Conservation (phyloP, 1,140 invertebrate species). For the Drosophila teissieri region DNA sequence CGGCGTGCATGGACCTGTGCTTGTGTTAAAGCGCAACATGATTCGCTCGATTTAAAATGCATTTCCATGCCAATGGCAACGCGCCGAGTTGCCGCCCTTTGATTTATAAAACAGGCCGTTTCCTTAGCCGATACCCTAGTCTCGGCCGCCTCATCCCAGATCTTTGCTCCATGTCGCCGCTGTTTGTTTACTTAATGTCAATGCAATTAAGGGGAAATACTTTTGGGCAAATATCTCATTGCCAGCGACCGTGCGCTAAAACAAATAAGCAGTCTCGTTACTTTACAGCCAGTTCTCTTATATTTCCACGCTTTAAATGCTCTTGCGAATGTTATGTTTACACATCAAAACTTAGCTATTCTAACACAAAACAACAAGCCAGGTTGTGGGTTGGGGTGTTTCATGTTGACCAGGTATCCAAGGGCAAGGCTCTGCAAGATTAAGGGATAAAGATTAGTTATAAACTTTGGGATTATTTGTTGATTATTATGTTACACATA, state of each 20-base stretch:
- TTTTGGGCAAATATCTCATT: constrained; percentile 33
- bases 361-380: constrained; percentile 60
- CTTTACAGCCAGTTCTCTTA: constrained; percentile 71
- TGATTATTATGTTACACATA: too few species aligned
- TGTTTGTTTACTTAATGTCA: constrained; percentile 72
- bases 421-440: constrained; percentile 49
- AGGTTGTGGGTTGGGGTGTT: constrained; percentile 34
- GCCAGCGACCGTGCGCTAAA: constrained; percentile 31
- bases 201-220: constrained; percentile 58
- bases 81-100: constrained; percentile 80
- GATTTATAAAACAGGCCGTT: constrained; percentile 70
- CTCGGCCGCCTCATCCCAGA: constrained; percentile 26
- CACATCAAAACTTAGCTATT: constrained; percentile 58
- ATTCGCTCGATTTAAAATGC: constrained; percentile 80
- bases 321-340: constrained; percentile 73
- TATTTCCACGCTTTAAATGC: constrained; percentile 79
- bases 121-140: constrained; percentile 23
- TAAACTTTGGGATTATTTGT: too few species aligned
- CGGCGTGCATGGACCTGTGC: constrained; percentile 40
- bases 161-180: constrained; percentile 20
- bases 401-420: constrained; percentile 25
- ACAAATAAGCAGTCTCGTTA: constrained; percentile 24
- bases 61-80: constrained; percentile 81
- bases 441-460: not conserved
- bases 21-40: constrained; percentile 81